These are phyloP conservation scores for silkworm (Bombyx mori) DNA, from an alignment of 1,140 invertebrate genomes.

Conservation along the genomic window DNA sequence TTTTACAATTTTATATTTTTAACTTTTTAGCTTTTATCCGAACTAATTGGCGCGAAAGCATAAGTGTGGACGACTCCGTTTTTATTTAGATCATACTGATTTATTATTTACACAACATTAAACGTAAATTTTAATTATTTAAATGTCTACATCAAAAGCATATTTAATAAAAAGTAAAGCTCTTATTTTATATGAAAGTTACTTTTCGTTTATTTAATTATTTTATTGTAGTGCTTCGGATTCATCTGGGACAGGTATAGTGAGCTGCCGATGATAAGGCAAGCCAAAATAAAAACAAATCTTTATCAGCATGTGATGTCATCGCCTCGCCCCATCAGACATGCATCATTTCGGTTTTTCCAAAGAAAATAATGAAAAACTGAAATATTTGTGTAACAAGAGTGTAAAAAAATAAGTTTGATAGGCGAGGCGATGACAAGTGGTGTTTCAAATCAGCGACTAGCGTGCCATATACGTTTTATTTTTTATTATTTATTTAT, in stretches of 20 bases:
- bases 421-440: constrained; percentile 58
- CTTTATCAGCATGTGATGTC: constrained; percentile 42
- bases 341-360: constrained; percentile 3
- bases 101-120: too few relatives aligned
- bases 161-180: constrained; percentile 11
- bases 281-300: constrained; percentile 15
- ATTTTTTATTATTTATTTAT: constrained; percentile 29
- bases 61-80: too few relatives aligned
- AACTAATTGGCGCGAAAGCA: too few relatives aligned
- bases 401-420: constrained; percentile 21
- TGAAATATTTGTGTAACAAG: constrained; percentile 3
- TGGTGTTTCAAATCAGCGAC: constrained; percentile 67
- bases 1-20: too few relatives aligned
- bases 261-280: constrained; percentile 37
- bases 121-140: constrained; percentile 1
- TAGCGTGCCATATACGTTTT: constrained; percentile 59
- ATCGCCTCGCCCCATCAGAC: constrained; percentile 56
- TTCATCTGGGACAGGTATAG: constrained; percentile 54
- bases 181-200: constrained; percentile 28
- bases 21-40: too few relatives aligned
- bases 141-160: constrained; percentile 3
- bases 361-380: constrained; percentile 5
- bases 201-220: constrained; percentile 4
- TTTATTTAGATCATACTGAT: too few relatives aligned
- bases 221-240: constrained; percentile 48